phyloP scores from a whole-genome alignment of 2,113 vertebrate genomes.

The Oncorhynchus masou region DNA sequence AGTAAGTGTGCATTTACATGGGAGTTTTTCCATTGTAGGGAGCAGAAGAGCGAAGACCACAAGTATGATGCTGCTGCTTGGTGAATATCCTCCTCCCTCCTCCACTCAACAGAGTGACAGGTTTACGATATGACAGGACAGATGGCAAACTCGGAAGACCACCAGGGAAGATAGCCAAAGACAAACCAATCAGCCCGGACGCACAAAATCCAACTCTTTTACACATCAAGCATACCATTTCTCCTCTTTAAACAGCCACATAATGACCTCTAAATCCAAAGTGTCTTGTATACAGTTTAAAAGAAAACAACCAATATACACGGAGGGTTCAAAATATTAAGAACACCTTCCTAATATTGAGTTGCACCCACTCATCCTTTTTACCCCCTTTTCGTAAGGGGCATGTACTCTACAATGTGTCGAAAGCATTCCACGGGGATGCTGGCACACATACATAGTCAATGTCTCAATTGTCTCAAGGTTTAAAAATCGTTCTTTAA shows the following conservation, averaged over 20 bases:
- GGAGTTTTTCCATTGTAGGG: neutral
- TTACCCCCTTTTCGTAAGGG: too few relatives aligned
- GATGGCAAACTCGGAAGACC: conserved; percentile 16
- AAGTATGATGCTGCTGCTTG: neutral
- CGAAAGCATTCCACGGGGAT: too few relatives aligned
- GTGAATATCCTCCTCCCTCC: neutral
- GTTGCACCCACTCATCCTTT: too few relatives aligned
- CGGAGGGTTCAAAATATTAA: too few relatives aligned
- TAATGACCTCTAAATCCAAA: neutral
- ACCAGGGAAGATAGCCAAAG: conserved; percentile 14
- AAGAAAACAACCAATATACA: neutral
- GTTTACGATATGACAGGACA: conserved; percentile 6
- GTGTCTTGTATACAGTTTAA: neutral
- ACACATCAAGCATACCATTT: neutral
- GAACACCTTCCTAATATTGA: too few relatives aligned
- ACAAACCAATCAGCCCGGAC: neutral
- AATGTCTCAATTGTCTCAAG: too few relatives aligned
- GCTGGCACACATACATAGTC: too few relatives aligned
- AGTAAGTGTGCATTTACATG: neutral
- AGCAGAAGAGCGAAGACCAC: neutral
- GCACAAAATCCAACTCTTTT: neutral
- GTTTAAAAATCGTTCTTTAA: too few relatives aligned
- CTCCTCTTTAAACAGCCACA: neutral
- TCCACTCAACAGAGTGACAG: neutral
- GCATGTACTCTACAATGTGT: too few relatives aligned